These are phyloP conservation scores for Halesus radiatus DNA, from an alignment of 1,140 invertebrate species.

Conservation along the genomic window DNA sequence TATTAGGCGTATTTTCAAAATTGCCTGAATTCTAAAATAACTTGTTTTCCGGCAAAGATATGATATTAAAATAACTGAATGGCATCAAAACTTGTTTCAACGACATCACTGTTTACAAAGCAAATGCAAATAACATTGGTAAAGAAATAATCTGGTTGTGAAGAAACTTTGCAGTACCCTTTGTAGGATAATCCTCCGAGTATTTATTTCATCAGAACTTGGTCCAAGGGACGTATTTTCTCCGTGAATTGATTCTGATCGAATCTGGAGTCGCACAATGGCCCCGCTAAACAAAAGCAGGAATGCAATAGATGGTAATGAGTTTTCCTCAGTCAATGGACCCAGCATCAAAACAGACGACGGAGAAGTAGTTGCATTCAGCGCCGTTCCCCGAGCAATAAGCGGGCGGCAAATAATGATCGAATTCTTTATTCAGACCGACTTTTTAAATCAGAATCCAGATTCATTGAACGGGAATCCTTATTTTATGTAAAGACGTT, in stretches of 20 bases:
- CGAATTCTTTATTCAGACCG: conserved; percentile 32
- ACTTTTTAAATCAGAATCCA: neutral
- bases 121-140: too few relatives aligned
- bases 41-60: too few relatives aligned
- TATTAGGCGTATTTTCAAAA: too few relatives aligned
- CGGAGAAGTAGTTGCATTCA: neutral
- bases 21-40: too few relatives aligned
- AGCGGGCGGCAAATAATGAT: conserved; percentile 31
- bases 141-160: too few relatives aligned
- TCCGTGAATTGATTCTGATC: conserved; percentile 15
- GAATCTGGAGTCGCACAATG: conserved; percentile 8
- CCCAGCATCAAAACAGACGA: neutral
- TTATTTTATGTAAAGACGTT: too few relatives aligned
- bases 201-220: neutral
- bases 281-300: conserved; percentile 18
- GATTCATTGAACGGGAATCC: neutral
- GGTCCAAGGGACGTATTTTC: neutral
- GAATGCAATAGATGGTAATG: conserved; percentile 37
- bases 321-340: conserved; percentile 36
- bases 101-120: too few relatives aligned
- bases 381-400: conserved; percentile 4
- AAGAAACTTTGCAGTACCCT: too few relatives aligned
- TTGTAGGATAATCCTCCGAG: too few relatives aligned
- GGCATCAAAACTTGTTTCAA: too few relatives aligned
- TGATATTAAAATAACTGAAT: too few relatives aligned